These are phyloP conservation scores for Drosophila quinaria DNA, from an alignment of 2,888 invertebrate genomes.

Conservation along the genomic window DNA sequence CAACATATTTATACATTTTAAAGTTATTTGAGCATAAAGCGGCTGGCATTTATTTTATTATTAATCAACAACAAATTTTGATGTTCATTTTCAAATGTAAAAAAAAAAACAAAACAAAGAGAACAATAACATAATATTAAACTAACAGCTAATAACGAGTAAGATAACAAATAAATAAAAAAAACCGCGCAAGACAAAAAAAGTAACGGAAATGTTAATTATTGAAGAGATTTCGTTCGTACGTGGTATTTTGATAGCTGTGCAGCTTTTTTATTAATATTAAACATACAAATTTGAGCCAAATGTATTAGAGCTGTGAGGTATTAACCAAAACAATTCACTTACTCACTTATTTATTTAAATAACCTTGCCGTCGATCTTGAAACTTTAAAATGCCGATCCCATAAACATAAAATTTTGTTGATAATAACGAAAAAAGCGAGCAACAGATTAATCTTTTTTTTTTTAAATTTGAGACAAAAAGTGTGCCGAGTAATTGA, in stretches of 20 bases:
- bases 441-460: background rate
- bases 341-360: background rate
- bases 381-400: conserved; percentile 1
- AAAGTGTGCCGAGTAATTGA: background rate
- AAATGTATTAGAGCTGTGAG: conserved; percentile 25
- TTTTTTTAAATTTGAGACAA: background rate
- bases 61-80: background rate
- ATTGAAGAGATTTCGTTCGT: conserved; percentile 28
- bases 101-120: conserved; percentile 4
- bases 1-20: conserved; percentile 43
- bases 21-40: conserved; percentile 8
- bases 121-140: conserved; percentile 5
- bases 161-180: conserved; percentile 24
- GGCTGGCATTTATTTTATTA: conserved; percentile 4
- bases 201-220: conserved; percentile 29
- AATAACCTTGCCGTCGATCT: conserved; percentile 20
- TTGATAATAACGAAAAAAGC: background rate
- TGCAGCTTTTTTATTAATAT: background rate
- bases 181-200: conserved; percentile 20
- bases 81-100: conserved; percentile 7
- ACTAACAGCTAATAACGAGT: conserved; percentile 3
- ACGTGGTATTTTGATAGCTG: conserved; percentile 37
- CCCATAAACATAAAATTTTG: background rate
- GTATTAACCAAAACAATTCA: conserved; percentile 1
- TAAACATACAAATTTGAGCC: background rate